Conservation (phyloP, 2,113 vertebrate genomes). For the Halichoerus grypus region DNA sequence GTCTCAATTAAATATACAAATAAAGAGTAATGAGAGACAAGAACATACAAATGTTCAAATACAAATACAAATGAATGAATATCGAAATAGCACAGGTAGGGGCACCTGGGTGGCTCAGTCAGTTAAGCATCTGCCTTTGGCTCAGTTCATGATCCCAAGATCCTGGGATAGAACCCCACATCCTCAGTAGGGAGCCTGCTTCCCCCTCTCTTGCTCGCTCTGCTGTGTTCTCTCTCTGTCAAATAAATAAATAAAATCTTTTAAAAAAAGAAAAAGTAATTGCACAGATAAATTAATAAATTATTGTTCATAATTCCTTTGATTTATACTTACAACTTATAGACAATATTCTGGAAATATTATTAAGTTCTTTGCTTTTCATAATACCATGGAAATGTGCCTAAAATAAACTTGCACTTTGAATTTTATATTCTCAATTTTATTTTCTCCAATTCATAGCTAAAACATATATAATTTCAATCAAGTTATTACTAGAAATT, state of each 20-base stretch:
- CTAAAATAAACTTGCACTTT: not conserved
- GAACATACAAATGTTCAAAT: not conserved
- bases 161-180: not conserved
- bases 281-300: not conserved
- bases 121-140: not conserved
- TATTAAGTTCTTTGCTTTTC: not conserved
- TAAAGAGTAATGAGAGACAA: not conserved
- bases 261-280: not conserved
- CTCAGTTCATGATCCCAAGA: not conserved
- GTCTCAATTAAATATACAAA: not conserved
- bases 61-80: not conserved
- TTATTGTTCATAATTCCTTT: not conserved
- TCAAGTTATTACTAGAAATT: slow-evolving; percentile 3
- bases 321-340: not conserved
- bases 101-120: no score
- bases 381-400: not conserved
- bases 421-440: slow-evolving; percentile 37
- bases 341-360: not conserved
- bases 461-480: slow-evolving; percentile 3
- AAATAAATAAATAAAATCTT: not conserved
- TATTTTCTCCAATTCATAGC: slow-evolving; percentile 29
- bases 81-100: not conserved
- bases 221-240: not conserved
- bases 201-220: not conserved
- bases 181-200: not conserved